Evolutionary conservation across 1,140 invertebrate genomes (phyloP), one percentile per base, ranked within the genome.

Genomic region (Bombus haemorrhoidalis): DNA sequence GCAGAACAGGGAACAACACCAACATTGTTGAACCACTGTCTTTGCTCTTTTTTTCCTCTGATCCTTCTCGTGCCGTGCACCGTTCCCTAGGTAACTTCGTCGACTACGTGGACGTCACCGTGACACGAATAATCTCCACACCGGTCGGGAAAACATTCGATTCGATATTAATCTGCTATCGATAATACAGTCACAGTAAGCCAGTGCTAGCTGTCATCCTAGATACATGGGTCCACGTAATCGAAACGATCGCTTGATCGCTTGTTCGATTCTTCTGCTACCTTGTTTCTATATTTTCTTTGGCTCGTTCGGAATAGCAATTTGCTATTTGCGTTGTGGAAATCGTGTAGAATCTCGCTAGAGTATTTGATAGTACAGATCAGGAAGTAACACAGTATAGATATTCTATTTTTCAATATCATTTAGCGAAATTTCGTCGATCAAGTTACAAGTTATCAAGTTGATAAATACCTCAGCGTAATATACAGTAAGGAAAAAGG

Each of bases 1-100:
- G 86, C 86, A 78, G 78, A 88, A 88, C 72, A 47, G 64, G 72
- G 72, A 83, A 75, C 81, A 83, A 83, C 59, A 75, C 81, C 12
- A 53, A 75, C 43, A 75, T 72, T 75, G 53, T 76, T 68, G 32
- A 76, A 76, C 66, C 43, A 25, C n/a, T 22, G 28, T 3, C 25
- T 41, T 22, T 34, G 18, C 12, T 8, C 47, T 32, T 28, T 53
- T 13, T 1, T n/a, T 3, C 15, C 5, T 68, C n/a, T 15, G 5
- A 22, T 73, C 18, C 22, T 41, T 43, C 25, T 3, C 32, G 22
- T 37, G 5, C 18, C 43, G 22, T 37, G 4, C 9, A 28, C 28
- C 32, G 15, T 66, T 41, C 39, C 18, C 25, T 79, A 34, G 59
- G 12, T 41, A 76, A 3, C 37, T 25, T 34, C 41, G n/a, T 32